phyloP scores from a whole-genome alignment of 37 sponge, comb jelly and placozoan genomes.

The Eunapius fragilis region DNA sequence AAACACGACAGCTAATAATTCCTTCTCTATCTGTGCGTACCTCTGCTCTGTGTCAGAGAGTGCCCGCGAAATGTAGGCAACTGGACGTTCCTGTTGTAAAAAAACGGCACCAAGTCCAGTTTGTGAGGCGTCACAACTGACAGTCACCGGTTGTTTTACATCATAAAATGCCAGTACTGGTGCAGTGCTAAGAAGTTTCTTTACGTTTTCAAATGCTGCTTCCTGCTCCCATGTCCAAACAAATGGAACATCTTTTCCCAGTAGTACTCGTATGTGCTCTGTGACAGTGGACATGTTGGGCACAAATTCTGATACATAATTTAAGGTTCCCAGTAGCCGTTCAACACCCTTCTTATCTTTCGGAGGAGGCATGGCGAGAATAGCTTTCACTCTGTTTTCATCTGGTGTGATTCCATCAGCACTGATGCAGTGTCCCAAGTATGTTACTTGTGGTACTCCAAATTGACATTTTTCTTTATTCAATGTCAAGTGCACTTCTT shows the following conservation, averaged over 20 bases:
- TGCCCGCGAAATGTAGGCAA: constrained; percentile 4
- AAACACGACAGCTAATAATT: constrained; percentile 25
- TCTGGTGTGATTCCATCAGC: too few relatives aligned
- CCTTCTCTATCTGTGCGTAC: constrained; percentile 23
- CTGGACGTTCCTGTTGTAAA: background rate
- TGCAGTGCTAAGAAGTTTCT: constrained; percentile 13
- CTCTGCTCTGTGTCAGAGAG: constrained; percentile 16
- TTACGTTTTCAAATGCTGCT: constrained; percentile 28
- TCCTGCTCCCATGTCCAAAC: constrained; percentile 36
- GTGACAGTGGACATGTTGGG: constrained; percentile 43
- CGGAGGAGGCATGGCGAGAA: constrained; percentile 54
- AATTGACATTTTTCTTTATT: too few relatives aligned
- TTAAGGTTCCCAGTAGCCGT: constrained; percentile 39
- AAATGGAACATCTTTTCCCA: constrained; percentile 34
- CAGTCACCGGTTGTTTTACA: constrained; percentile 10
- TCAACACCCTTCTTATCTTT: constrained; percentile 32
- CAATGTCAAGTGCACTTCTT: too few relatives aligned
- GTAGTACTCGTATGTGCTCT: constrained; percentile 36
- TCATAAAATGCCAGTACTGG: constrained; percentile 51
- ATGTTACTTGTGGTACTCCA: too few relatives aligned
- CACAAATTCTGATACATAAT: constrained; percentile 53
- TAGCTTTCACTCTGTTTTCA: constrained; percentile 23
- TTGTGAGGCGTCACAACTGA: constrained; percentile 46
- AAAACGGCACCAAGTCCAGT: constrained; percentile 28
- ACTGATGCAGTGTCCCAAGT: too few relatives aligned